These are phyloP conservation scores for Idaea straminata DNA, from an alignment of 2,888 invertebrate genomes.

Conservation along the genomic window DNA sequence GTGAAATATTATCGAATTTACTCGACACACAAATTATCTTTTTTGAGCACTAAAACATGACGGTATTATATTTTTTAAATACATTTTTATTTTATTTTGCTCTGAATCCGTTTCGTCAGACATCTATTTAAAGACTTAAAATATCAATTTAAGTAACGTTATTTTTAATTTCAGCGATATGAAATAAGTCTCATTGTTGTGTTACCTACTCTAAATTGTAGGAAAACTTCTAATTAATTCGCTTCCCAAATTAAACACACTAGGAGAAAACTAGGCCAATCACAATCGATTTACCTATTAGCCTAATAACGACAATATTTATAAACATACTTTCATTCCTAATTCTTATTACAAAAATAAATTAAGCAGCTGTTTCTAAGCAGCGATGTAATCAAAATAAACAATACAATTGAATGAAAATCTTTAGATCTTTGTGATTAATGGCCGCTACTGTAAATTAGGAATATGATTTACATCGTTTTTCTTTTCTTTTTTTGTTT, in stretches of 20 bases:
- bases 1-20: slow-evolving; percentile 7
- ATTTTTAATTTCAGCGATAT: no score
- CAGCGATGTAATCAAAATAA: slow-evolving; percentile 22
- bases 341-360: slow-evolving; percentile 4
- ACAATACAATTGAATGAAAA: slow-evolving; percentile 23
- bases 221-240: background rate
- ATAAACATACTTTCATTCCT: background rate
- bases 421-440: slow-evolving; percentile 18
- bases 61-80: no score
- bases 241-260: background rate
- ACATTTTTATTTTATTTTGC: no score
- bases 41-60: background rate
- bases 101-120: no score
- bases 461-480: background rate
- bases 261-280: background rate
- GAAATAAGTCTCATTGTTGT: no score
- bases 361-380: slow-evolving; percentile 19
- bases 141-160: no score
- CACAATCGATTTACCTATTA: background rate
- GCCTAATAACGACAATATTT: background rate
- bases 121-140: no score
- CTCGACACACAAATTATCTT: background rate
- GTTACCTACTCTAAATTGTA: background rate
- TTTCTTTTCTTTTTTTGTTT: background rate
- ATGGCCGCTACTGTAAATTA: slow-evolving; percentile 10